These are phyloP conservation scores for Parnassius mnemosyne DNA, from an alignment of 2,888 invertebrate genomes.

Conservation along the genomic window DNA sequence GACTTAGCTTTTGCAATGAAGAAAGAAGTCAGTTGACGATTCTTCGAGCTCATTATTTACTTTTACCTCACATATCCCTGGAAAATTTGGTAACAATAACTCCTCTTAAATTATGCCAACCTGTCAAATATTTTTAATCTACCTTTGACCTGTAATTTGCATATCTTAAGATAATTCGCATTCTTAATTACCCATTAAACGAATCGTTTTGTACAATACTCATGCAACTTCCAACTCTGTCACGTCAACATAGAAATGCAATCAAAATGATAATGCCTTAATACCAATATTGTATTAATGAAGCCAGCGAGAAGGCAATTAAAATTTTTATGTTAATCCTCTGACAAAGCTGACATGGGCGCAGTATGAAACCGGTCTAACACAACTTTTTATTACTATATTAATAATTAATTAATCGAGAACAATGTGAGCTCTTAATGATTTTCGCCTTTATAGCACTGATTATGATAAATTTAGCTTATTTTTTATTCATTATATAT, in stretches of 20 bases:
- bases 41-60: no score
- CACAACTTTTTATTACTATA: constrained; percentile 47
- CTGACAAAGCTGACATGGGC: constrained; percentile 41
- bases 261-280: constrained; percentile 42
- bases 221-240: constrained; percentile 34
- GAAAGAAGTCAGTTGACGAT: no score
- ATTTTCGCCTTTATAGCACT: constrained; percentile 41
- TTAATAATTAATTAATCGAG: constrained; percentile 64
- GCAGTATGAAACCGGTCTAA: constrained; percentile 53
- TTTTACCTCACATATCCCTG: background rate
- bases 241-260: constrained; percentile 35
- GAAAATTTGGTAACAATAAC: no score
- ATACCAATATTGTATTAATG: constrained; percentile 52
- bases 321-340: constrained; percentile 72
- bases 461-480: constrained; percentile 6
- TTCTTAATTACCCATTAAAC: constrained; percentile 46
- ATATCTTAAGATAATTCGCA: constrained; percentile 15
- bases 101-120: no score
- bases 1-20: no score
- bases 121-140: constrained; percentile 12
- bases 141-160: constrained; percentile 23
- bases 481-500: background rate
- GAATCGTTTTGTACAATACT: constrained; percentile 34
- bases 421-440: constrained; percentile 56
- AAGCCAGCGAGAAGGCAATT: constrained; percentile 56